Evolutionary conservation across 2,113 vertebrate species (phyloP), one percentile per base, ranked within the genome.

Genomic region (Marmota flaviventris): DNA sequence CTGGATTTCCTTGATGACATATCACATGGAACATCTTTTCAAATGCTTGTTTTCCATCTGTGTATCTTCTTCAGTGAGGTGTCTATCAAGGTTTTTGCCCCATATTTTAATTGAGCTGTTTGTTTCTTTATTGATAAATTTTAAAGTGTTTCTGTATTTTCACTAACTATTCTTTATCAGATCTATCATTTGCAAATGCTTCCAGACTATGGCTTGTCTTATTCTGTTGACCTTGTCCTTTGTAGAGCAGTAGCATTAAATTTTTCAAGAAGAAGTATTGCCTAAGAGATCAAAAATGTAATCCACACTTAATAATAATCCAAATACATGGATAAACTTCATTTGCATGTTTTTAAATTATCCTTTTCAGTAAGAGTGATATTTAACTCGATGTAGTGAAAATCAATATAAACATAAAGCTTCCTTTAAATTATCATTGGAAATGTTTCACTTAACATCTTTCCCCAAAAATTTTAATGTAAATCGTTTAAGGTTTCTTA

Each of bases 401-500:
- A 88, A 89, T 29, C 29, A 69, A 87, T 39, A 42, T 45, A 96
- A 92, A 95, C 13, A 69, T 51, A 78, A 94, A 91, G 84, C 1
- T 61, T 67, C 45, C 25, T 4, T 72, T 70, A 24, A 61, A 42
- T n/a, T 85, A 1, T 72, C 61, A 85, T 37, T 48, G 34, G 1
- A 94, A 84, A 91, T 4, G 37, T 48, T 89, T 83, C 8, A 48
- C 11, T 51, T 75, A 75, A 78, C 8, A 45, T 17, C 72, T 93
- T 95, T 70, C 34, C 45, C n/a, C 58, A 48, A 27, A 91, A 82
- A 10, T 53, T 81, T 37, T 73, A 14, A 92, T 24, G 3, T 32
- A 63, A 96, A 91, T 3, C 24, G 83, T 94, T 92, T 22, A 69
- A 75, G 58, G 83, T 81, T 97, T 87, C 32, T 34, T 34, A 81